Conservation (phyloP, 2,113 vertebrate genomes). For the Muscicapa adusta region DNA sequence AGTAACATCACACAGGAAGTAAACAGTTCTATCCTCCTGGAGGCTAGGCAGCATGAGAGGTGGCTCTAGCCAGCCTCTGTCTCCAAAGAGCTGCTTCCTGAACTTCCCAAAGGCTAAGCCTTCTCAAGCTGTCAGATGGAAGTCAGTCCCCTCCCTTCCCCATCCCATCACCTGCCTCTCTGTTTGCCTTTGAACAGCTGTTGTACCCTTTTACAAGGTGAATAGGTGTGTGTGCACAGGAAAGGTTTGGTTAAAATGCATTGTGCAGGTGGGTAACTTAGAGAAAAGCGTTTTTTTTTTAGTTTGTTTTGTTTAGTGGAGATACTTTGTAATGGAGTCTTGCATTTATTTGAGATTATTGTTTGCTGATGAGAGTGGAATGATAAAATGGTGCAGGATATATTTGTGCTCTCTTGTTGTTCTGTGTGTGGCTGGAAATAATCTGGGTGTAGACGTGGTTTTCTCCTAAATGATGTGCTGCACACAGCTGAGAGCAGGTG, state of each 20-base stretch:
- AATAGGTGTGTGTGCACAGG: background rate
- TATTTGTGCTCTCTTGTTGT: background rate
- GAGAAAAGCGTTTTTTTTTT: background rate
- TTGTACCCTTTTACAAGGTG: background rate
- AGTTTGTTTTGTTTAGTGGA: background rate
- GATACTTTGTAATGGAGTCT: background rate
- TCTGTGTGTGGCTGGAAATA: background rate
- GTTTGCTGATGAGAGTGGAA: background rate
- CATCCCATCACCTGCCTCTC: background rate
- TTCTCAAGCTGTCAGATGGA: background rate
- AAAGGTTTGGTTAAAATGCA: background rate
- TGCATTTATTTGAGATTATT: background rate
- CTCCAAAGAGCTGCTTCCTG: background rate
- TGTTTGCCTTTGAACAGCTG: background rate
- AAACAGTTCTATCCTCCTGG: background rate
- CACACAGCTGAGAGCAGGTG: background rate
- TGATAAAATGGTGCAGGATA: background rate
- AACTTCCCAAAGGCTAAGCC: background rate
- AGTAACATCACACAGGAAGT: background rate
- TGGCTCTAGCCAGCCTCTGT: background rate
- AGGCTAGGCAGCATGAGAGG: background rate
- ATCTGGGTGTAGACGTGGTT: background rate
- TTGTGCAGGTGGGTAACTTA: background rate
- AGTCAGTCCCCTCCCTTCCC: background rate
- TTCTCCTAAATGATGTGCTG: background rate